A percentile compares a stretch with the other conserved stretches of the same genome.
phyloP scores from a whole-genome alignment of 2,888 invertebrate genomes.

The Azorinus chamasolen region DNA sequence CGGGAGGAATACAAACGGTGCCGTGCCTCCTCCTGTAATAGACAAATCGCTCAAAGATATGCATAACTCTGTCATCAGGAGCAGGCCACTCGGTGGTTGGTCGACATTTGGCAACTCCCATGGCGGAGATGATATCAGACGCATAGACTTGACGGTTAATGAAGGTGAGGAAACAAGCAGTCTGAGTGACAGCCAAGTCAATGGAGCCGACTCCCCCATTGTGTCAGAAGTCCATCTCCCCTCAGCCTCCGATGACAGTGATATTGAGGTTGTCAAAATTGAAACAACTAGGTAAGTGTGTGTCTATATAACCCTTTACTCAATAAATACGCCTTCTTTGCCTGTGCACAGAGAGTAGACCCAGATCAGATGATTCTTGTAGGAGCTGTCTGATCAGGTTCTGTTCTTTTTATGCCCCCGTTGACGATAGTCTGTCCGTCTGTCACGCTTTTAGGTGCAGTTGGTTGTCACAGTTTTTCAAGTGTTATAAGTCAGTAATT shows the following conservation, averaged over 20 bases:
- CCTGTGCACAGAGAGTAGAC: no score
- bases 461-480: no score
- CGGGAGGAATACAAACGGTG: neutral
- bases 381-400: no score
- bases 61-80: conserved; percentile 58
- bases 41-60: conserved; percentile 50
- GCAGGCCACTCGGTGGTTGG: conserved; percentile 7
- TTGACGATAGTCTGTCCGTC: no score
- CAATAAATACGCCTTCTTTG: no score
- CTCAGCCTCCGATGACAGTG: conserved; percentile 87
- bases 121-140: neutral
- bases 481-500: no score
- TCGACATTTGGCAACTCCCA: neutral
- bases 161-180: conserved; percentile 12
- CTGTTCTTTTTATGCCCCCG: no score
- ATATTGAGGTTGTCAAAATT: conserved; percentile 87
- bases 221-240: conserved; percentile 86
- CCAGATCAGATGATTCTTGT: no score
- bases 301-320: no score
- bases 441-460: no score
- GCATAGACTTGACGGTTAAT: conserved; percentile 53
- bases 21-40: conserved; percentile 7
- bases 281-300: conserved; percentile 73
- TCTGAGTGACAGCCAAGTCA: conserved; percentile 19
- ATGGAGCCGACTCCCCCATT: conserved; percentile 63